A percentile compares a stretch with the other conserved stretches of the same genome.
These are phyloP conservation scores for Cheilinus undulatus DNA, from an alignment of 2,113 vertebrate species.

Conservation along the genomic window DNA sequence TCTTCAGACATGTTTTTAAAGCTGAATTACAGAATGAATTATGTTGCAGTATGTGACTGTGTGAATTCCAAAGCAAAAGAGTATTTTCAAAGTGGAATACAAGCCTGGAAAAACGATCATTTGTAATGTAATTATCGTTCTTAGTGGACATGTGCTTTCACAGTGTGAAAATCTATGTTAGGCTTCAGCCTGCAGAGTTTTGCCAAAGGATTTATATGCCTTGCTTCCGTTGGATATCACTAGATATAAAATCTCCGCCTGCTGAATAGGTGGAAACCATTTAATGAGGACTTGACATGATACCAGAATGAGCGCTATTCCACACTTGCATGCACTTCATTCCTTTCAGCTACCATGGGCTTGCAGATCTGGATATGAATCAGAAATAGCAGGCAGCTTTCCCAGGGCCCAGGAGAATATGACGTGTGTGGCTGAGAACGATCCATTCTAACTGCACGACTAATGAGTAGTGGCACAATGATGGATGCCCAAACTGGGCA, in stretches of 20 bases:
- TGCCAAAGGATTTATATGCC: constrained; percentile 33
- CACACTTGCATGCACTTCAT: constrained; percentile 11
- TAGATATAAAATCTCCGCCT: constrained; percentile 32
- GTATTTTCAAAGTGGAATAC: neutral
- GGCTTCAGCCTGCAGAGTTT: neutral
- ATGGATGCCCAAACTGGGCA: constrained; percentile 49
- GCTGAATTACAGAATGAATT: neutral
- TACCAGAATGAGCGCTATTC: constrained; percentile 46
- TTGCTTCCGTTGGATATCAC: constrained; percentile 1
- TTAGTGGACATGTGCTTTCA: neutral
- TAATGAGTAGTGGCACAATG: constrained; percentile 60
- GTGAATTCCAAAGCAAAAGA: neutral
- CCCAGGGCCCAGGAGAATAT: constrained; percentile 37
- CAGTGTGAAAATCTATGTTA: constrained; percentile 5
- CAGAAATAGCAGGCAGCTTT: constrained; percentile 63
- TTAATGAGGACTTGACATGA: constrained; percentile 30
- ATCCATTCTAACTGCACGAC: constrained; percentile 44
- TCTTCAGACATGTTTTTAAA: neutral
- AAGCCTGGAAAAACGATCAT: neutral
- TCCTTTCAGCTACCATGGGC: constrained; percentile 24
- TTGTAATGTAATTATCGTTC: constrained; percentile 1
- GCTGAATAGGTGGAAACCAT: constrained; percentile 56
- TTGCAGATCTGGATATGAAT: constrained; percentile 51
- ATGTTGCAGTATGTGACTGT: neutral
- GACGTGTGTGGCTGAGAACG: constrained; percentile 34